These are phyloP conservation scores for Spicauda simplicius DNA, from an alignment of 2,888 invertebrate species.

Conservation along the genomic window DNA sequence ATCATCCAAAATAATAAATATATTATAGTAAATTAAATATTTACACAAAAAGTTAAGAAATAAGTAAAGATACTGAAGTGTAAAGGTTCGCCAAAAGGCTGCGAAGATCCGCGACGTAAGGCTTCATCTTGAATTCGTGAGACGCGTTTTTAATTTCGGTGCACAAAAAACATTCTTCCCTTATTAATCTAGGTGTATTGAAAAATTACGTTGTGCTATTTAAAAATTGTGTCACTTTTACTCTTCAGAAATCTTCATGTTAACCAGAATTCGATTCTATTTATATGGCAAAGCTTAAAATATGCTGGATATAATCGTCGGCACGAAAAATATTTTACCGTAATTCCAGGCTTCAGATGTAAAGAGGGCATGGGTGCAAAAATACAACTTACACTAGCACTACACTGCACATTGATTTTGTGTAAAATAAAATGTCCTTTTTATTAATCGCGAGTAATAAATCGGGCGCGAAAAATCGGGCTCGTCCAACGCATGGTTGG, in stretches of 20 bases:
- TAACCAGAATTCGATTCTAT: slow-evolving; percentile 53
- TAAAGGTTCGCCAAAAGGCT: not conserved
- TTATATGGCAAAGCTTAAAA: slow-evolving; percentile 60
- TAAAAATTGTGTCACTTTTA: slow-evolving; percentile 9
- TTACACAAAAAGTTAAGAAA: not conserved
- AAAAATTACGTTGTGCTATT: not conserved
- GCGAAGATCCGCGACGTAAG: slow-evolving; percentile 6
- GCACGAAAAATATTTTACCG: slow-evolving; percentile 62
- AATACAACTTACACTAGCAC: slow-evolving; percentile 49
- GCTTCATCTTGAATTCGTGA: slow-evolving; percentile 23
- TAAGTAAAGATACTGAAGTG: not conserved
- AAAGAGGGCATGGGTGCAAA: slow-evolving; percentile 74
- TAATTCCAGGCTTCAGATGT: slow-evolving; percentile 80
- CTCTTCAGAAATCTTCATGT: slow-evolving; percentile 32
- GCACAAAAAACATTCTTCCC: slow-evolving; percentile 15
- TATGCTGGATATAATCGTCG: slow-evolving; percentile 44
- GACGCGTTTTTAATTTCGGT: slow-evolving; percentile 2
- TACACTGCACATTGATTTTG: slow-evolving; percentile 65
- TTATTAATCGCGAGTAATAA: slow-evolving; percentile 54
- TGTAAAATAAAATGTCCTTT: slow-evolving; percentile 47
- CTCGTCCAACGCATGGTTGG: slow-evolving; percentile 64
- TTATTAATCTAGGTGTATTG: not conserved
- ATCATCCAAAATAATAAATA: too few relatives aligned
- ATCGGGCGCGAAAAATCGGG: slow-evolving; percentile 70
- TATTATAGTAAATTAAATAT: too few relatives aligned